Evolutionary conservation across 2,888 invertebrate species (phyloP).

Genomic region (Anorthoa munda): DNA sequence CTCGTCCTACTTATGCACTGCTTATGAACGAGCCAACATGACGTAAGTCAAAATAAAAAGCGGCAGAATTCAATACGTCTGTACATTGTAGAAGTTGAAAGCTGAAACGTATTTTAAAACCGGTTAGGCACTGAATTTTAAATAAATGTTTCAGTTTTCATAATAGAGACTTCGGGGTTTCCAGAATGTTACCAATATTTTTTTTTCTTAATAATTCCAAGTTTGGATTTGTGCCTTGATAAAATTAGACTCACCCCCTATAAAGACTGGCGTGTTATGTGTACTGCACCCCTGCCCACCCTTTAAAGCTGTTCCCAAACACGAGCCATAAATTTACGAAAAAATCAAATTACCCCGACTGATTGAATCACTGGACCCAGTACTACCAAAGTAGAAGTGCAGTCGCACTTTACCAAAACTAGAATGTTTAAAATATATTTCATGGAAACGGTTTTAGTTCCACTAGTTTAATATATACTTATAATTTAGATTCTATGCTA

Average conservation of each 20-base stretch:
- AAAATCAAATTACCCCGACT: background rate
- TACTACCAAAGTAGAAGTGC: background rate
- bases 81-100: background rate
- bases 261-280: background rate
- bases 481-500: too few species aligned
- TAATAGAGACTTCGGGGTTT: background rate
- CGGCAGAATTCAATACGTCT: background rate
- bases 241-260: background rate
- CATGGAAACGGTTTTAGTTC: too few species aligned
- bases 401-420: too few species aligned
- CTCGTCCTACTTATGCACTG: slow-evolving; percentile 21
- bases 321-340: background rate
- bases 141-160: background rate
- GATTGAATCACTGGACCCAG: slow-evolving; percentile 6
- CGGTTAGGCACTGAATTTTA: background rate
- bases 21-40: slow-evolving; percentile 32
- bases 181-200: background rate
- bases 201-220: too few species aligned
- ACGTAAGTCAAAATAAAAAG: slow-evolving; percentile 16
- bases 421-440: too few species aligned
- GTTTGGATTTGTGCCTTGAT: background rate
- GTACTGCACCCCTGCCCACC: background rate
- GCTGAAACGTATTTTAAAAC: background rate
- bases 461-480: too few species aligned
- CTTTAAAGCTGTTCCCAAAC: too few species aligned